Evolutionary conservation across 2,113 vertebrate species (phyloP).

Genomic region (Aphelocoma coerulescens): DNA sequence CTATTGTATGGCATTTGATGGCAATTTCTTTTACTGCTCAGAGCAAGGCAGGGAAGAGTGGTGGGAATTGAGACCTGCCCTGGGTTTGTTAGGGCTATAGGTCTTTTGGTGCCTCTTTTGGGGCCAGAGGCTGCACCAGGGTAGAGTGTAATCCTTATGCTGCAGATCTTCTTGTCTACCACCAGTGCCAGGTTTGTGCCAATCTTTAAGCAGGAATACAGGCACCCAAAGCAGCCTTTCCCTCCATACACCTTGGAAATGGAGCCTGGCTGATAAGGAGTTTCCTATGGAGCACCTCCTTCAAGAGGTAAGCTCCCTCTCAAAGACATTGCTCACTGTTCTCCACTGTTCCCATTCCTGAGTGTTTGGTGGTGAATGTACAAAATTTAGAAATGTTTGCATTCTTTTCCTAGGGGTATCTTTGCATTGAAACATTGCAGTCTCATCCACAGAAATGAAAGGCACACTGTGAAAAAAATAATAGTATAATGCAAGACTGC

Average conservation of each 20-base stretch:
- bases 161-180: neutral
- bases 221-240: neutral
- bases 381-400: neutral
- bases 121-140: neutral
- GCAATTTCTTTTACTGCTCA: neutral
- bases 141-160: neutral
- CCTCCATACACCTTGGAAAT: neutral
- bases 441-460: neutral
- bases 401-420: neutral
- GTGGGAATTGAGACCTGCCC: neutral
- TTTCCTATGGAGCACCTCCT: neutral
- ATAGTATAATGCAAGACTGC: neutral
- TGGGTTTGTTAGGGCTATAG: neutral
- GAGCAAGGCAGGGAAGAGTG: neutral
- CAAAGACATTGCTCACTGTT: neutral
- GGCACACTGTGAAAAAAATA: neutral
- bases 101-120: neutral
- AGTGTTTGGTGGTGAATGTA: neutral
- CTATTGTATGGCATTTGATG: accelerated
- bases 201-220: neutral
- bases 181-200: neutral
- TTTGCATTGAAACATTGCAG: neutral
- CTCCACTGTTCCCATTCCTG: neutral
- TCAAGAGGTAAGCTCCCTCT: neutral
- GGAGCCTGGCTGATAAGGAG: neutral